Percentiles rank a stretch among this genome's conserved stretches.
Conservation (phyloP, 2,113 vertebrate genomes). For the Semnornis frantzii region DNA sequence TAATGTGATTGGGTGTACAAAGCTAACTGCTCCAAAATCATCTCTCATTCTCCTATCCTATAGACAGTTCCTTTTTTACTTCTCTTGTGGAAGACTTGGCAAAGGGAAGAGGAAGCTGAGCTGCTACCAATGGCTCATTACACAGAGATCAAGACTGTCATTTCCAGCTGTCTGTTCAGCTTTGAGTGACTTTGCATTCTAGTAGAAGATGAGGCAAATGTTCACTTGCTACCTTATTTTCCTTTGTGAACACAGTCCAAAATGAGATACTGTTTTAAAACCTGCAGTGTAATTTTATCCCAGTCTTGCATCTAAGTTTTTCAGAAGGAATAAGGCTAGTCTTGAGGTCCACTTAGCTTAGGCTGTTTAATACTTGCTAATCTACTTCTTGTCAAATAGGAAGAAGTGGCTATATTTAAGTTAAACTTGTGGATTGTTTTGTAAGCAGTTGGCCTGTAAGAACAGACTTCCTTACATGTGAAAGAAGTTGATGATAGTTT, state of each 20-base stretch:
- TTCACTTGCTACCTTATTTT: neutral
- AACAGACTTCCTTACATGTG: neutral
- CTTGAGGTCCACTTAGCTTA: neutral
- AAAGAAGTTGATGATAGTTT: constrained; percentile 1
- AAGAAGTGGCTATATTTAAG: neutral
- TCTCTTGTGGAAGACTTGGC: constrained; percentile 29
- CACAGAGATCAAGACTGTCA: neutral
- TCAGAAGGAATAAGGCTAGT: neutral
- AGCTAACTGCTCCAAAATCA: neutral
- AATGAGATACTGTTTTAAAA: neutral
- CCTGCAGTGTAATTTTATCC: neutral
- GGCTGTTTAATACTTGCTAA: neutral
- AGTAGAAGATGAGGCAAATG: neutral
- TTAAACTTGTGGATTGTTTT: neutral
- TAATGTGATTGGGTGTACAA: neutral
- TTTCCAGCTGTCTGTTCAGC: constrained; percentile 37
- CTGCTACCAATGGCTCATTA: neutral
- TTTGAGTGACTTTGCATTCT: constrained; percentile 15
- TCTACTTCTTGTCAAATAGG: neutral
- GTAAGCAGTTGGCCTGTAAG: neutral
- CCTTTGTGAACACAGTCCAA: neutral
- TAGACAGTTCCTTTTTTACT: constrained; percentile 39
- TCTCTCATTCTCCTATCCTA: constrained; percentile 11
- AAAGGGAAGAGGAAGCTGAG: constrained; percentile 34
- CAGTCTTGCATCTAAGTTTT: neutral